Base-by-base conservation (phyloP, 2,888 invertebrate genomes). In the Macrophya annulata region DNA sequence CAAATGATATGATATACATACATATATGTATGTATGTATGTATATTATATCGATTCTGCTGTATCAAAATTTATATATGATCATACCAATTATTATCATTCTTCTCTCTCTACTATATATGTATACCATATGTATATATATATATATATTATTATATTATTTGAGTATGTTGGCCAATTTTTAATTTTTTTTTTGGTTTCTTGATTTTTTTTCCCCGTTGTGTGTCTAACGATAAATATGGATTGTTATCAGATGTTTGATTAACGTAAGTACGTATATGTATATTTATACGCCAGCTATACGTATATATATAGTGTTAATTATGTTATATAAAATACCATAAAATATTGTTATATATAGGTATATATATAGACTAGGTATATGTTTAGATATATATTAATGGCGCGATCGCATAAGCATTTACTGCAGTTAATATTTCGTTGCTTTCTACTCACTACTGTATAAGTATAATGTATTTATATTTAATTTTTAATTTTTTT, bases 91-190 rank as follows among this genome's bases (percentile, higher is more conserved):
- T n/a, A n/a, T n/a, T 51, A 55, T 55, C n/a, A 55, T 55, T n/a
- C 17, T 17, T 51, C 51, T 51, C 17, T 4, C 17, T 51, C 15
- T 51, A 55, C 55, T 55, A 55, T 55, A 51, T 6, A 31, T 31
- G 3, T 31, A 31, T 48, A 48, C 4, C 1, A 4, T 48, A 48
- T 12, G 31, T 31, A 31, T 31, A 31, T 31, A 31, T 31, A 31
- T 31, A 31, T 31, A 31, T 31, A 31, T 31, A 31, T 31, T 31
- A 55, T n/a, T 55, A 55, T 55, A 51, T 6, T 51, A 51, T 51
- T n/a, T n/a, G n/a, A 8, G 8, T 55, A 55, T n/a, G 55, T 55
- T 91, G 91, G 91, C 91, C 91, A 89, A 91, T 89, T 86, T 91
- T 89, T 89, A 4, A 17, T 51, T 51, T 17, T 51, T 51, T 51